phyloP scores from a whole-genome alignment of 2,797 vertebrate species.

The Threskiornis aethiopicus region DNA sequence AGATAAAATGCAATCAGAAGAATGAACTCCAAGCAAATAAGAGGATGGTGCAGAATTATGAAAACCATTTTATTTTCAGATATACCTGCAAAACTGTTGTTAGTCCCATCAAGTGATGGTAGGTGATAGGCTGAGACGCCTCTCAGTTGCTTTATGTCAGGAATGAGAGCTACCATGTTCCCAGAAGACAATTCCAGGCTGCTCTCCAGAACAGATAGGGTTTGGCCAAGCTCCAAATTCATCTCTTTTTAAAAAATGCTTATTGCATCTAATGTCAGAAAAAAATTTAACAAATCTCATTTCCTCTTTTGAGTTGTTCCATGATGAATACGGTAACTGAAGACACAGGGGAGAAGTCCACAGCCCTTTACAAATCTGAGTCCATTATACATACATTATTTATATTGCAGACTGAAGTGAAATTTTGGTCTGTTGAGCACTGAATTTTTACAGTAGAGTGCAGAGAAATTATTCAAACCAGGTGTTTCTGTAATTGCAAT shows the following conservation, averaged over 20 bases:
- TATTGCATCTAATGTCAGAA: background rate
- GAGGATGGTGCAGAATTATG: background rate
- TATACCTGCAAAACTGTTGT: background rate
- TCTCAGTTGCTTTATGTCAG: background rate
- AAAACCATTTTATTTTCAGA: background rate
- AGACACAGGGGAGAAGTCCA: background rate
- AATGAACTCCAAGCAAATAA: background rate
- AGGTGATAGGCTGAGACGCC: background rate
- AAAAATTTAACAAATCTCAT: background rate
- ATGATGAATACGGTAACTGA: background rate
- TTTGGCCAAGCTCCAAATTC: background rate
- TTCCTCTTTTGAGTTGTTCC: background rate
- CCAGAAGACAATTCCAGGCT: background rate
- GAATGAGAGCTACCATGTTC: background rate
- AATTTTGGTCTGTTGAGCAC: conserved; percentile 5
- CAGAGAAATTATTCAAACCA: conserved; percentile 25
- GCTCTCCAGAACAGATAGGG: background rate
- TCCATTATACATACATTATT: background rate
- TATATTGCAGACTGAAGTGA: background rate
- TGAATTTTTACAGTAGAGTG: background rate
- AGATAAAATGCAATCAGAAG: background rate
- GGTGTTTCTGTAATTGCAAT: conserved; percentile 47
- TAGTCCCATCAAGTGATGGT: background rate
- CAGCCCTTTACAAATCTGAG: background rate
- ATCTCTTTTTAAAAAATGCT: background rate